Percentiles rank a stretch among this genome's conserved stretches.
These are phyloP conservation scores for Metopolophium dirhodum DNA, from an alignment of 1,140 invertebrate species.

Conservation along the genomic window DNA sequence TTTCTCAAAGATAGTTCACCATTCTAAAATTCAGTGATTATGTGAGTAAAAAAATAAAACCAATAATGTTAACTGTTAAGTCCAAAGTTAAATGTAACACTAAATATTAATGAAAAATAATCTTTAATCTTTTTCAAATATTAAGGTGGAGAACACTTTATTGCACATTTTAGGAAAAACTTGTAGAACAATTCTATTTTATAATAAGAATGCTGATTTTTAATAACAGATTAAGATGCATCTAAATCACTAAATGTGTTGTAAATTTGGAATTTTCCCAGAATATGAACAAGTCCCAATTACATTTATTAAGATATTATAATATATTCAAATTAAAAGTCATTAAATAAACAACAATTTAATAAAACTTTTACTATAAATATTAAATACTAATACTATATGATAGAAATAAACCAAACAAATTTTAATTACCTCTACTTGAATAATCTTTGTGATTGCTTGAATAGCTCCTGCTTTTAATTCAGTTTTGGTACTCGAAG, in stretches of 20 bases:
- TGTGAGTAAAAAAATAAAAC: not conserved
- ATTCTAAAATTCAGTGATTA: slow-evolving; percentile 58
- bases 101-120: not conserved
- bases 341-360: not conserved
- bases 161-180: not conserved
- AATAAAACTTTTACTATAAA: not conserved
- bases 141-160: not conserved
- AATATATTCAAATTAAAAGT: not conserved
- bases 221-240: not conserved
- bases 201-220: not conserved
- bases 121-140: not conserved
- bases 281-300: not conserved
- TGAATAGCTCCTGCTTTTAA: slow-evolving; percentile 70
- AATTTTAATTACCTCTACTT: slow-evolving; percentile 64
- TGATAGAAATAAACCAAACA: slow-evolving; percentile 36
- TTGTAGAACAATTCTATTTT: not conserved
- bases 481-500: slow-evolving; percentile 65
- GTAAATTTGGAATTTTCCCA: not conserved
- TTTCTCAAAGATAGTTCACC: slow-evolving; percentile 63
- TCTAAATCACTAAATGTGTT: not conserved
- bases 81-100: not conserved
- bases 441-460: slow-evolving; percentile 68
- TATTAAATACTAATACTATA: not conserved
- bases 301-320: not conserved
- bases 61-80: no score